Percentiles rank a stretch among this genome's conserved stretches.
Evolutionary conservation across 2,797 vertebrate genomes (phyloP).

Genomic region (Pteropus rufus): DNA sequence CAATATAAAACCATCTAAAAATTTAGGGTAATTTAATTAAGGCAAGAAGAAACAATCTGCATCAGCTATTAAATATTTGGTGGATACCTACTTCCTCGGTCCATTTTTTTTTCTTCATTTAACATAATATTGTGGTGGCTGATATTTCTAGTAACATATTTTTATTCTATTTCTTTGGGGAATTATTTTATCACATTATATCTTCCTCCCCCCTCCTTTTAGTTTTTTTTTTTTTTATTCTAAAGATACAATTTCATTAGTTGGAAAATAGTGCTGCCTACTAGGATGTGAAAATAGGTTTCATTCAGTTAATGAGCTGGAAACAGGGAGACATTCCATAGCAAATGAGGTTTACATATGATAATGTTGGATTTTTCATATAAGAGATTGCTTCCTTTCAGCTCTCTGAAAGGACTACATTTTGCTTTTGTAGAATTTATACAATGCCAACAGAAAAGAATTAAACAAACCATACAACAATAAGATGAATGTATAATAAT

Average conservation of each 20-base stretch:
- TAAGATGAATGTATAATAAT: conserved; percentile 81
- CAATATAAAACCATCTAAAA: not conserved
- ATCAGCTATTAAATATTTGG: not conserved
- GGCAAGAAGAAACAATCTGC: not conserved
- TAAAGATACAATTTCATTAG: conserved; percentile 65
- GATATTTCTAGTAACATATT: not conserved
- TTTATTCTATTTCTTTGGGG: not conserved
- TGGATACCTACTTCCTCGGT: not conserved
- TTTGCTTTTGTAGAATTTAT: conserved; percentile 79
- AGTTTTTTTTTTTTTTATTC: not conserved
- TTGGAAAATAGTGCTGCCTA: conserved; percentile 73
- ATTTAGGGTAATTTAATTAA: not conserved
- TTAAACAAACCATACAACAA: conserved; percentile 75
- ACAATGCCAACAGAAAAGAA: conserved; percentile 81
- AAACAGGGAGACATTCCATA: conserved; percentile 82
- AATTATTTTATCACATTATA: conserved; percentile 58
- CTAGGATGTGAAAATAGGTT: conserved; percentile 81
- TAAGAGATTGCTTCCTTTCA: conserved; percentile 82
- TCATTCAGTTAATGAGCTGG: conserved; percentile 85
- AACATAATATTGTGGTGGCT: not conserved
- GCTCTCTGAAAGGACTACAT: conserved; percentile 80
- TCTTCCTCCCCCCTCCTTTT: not conserved
- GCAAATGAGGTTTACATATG: conserved; percentile 85
- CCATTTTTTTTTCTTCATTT: not conserved
- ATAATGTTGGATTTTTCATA: conserved; percentile 84